Conservation (phyloP, 1,140 invertebrate species). For the Holotrichia oblita region DNA sequence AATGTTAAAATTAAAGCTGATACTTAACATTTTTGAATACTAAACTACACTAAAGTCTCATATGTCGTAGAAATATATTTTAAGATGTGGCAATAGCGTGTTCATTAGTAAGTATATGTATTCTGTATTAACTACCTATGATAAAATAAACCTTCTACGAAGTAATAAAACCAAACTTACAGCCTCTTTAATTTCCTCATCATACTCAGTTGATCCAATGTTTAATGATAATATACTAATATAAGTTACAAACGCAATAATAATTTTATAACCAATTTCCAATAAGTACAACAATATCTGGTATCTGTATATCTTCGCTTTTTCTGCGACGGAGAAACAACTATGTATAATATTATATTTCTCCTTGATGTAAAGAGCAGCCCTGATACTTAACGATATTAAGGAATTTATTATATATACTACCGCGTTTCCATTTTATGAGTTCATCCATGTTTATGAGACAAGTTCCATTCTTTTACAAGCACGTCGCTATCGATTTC, state of each 20-base stretch:
- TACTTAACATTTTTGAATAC: no score
- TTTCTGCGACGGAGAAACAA: not conserved
- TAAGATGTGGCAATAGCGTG: no score
- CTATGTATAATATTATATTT: not conserved
- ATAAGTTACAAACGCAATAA: not conserved
- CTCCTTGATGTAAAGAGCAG: not conserved
- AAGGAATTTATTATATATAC: conserved; percentile 8
- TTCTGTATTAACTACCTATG: no score
- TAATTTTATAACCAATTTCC: not conserved
- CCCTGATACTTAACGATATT: not conserved
- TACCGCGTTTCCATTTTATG: not conserved
- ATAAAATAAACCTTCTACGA: no score
- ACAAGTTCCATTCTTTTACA: conserved; percentile 27
- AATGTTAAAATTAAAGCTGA: no score
- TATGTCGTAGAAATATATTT: no score
- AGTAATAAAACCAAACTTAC: no score
- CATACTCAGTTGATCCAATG: no score
- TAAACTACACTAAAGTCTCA: no score
- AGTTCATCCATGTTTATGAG: conserved; percentile 23
- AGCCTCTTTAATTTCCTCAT: no score
- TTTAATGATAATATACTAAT: not conserved
- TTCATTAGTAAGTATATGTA: no score
- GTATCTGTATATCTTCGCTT: not conserved
- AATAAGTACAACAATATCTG: not conserved
- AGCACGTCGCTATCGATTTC: not conserved